Evolutionary conservation across 1,140 invertebrate species (phyloP).

Genomic region (Platorchestia sp.): DNA sequence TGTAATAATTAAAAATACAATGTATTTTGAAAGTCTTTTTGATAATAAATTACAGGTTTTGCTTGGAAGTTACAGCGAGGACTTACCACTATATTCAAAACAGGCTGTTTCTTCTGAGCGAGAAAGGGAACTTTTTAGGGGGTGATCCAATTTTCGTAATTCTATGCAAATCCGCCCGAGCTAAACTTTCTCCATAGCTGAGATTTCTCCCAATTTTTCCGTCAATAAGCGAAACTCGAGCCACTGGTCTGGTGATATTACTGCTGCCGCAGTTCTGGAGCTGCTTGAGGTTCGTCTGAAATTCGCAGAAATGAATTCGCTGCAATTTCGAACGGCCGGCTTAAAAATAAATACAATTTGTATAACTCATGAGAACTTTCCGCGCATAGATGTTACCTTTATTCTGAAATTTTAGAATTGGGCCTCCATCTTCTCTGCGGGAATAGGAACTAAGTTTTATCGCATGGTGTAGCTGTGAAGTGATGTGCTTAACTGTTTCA

Average conservation of each 20-base stretch:
- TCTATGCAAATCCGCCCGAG: background rate
- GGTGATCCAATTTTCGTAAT: constrained; percentile 44
- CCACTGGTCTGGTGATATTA: background rate
- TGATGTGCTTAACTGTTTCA: no score
- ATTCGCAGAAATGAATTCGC: background rate
- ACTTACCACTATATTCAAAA: background rate
- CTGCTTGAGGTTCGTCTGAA: background rate
- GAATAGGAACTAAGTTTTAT: no score
- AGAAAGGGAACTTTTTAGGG: background rate
- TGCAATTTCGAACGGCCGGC: background rate
- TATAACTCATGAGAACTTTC: background rate
- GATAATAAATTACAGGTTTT: background rate
- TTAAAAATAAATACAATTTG: background rate
- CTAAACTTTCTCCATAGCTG: background rate
- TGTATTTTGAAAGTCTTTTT: background rate
- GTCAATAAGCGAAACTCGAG: constrained; percentile 28
- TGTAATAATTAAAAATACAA: no score
- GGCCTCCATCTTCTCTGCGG: no score
- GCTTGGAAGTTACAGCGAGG: background rate
- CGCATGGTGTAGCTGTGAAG: no score
- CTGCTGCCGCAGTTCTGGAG: background rate
- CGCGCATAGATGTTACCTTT: background rate
- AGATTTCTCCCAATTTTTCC: constrained; percentile 5
- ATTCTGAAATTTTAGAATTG: no score
- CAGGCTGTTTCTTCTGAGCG: constrained; percentile 11